phyloP scores from a whole-genome alignment of 2,113 vertebrate genomes.

The Isichthys henryi region DNA sequence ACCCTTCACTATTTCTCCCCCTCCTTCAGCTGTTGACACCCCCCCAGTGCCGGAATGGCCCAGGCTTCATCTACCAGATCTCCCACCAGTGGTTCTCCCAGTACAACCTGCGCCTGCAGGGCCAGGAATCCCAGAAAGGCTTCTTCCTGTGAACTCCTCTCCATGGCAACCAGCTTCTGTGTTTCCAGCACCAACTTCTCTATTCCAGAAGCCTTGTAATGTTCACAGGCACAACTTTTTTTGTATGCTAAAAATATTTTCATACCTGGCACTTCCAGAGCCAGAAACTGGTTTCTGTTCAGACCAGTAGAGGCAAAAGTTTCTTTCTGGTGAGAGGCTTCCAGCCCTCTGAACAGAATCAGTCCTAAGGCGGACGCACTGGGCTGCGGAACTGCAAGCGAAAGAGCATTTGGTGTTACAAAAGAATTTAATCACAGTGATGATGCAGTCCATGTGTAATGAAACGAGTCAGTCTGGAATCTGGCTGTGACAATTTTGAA shows the following conservation, averaged over 20 bases:
- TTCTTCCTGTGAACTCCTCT: slow-evolving; percentile 8
- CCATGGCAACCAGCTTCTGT: neutral
- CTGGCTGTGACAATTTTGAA: neutral
- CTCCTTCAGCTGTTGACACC: slow-evolving; percentile 8
- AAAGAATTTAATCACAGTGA: neutral
- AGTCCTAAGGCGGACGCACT: neutral
- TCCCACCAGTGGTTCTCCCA: slow-evolving; percentile 20
- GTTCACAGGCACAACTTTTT: neutral
- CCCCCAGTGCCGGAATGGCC: slow-evolving; percentile 5
- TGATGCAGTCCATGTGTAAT: neutral
- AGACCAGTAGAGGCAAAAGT: neutral
- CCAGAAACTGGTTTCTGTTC: neutral
- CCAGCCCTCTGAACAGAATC: neutral
- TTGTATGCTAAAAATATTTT: neutral
- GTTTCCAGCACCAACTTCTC: neutral
- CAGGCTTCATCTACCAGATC: slow-evolving; percentile 23
- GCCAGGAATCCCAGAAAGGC: neutral
- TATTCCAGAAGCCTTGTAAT: neutral
- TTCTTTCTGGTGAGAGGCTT: neutral
- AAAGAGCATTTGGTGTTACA: neutral
- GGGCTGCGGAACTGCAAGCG: neutral
- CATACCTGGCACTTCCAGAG: neutral
- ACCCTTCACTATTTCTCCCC: neutral
- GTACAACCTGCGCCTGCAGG: slow-evolving; percentile 2
- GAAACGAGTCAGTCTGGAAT: neutral